Evolutionary conservation across 2,113 vertebrate species (phyloP).

Genomic region (Xyrauchen texanus): DNA sequence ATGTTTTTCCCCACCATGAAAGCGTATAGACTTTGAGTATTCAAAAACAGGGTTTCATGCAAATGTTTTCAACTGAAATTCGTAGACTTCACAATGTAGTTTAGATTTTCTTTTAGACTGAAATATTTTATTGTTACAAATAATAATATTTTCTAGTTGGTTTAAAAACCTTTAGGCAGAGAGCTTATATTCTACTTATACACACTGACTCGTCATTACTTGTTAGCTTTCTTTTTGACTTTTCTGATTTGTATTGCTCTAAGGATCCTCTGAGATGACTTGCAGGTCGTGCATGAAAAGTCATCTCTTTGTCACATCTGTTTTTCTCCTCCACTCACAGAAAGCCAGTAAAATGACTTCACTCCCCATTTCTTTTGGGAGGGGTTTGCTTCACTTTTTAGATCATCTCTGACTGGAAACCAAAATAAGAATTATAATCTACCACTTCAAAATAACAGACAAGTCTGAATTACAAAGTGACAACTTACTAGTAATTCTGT

Average conservation of each 20-base stretch:
- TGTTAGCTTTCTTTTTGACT: background rate
- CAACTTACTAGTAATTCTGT: background rate
- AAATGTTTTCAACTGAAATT: too few species aligned
- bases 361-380: background rate
- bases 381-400: background rate
- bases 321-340: background rate
- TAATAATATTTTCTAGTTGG: too few species aligned
- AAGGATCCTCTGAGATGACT: background rate
- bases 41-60: too few species aligned
- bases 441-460: background rate
- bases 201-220: too few species aligned
- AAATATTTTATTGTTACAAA: too few species aligned
- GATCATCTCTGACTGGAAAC: background rate
- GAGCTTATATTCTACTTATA: too few species aligned
- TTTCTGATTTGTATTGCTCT: background rate
- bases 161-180: too few species aligned
- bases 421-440: background rate
- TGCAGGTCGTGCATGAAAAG: background rate
- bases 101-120: too few species aligned
- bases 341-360: slow-evolving; percentile 21
- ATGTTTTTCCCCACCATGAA: too few species aligned
- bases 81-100: too few species aligned
- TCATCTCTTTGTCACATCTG: slow-evolving; percentile 31
- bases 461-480: background rate
- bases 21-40: too few species aligned